Conservation (phyloP, 2,888 invertebrate genomes). For the Homarus gammarus region DNA sequence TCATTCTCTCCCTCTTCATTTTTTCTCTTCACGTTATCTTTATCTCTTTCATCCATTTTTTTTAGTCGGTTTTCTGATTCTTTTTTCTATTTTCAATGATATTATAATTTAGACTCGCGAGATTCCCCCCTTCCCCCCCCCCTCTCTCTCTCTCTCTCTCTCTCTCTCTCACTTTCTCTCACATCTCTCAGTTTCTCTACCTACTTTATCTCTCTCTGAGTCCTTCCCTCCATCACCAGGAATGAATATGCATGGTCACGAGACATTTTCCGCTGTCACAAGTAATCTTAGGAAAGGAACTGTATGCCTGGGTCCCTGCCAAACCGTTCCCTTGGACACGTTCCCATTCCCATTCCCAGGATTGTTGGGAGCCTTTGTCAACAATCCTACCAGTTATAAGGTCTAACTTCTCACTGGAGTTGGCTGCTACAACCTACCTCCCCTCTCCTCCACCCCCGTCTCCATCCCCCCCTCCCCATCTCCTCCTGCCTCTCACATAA, state of each 20-base stretch:
- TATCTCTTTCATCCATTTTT: too few relatives aligned
- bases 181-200: background rate
- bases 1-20: too few relatives aligned
- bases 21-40: too few relatives aligned
- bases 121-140: background rate
- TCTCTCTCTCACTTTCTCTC: conserved; percentile 1
- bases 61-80: too few relatives aligned
- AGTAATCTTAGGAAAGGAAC: background rate
- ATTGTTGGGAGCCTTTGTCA: background rate
- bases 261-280: background rate
- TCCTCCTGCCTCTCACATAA: background rate
- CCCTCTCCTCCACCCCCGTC: background rate
- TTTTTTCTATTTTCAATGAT: too few relatives aligned
- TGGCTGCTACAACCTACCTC: background rate
- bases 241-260: conserved; percentile 9
- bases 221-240: background rate
- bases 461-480: background rate
- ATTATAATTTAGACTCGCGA: too few relatives aligned
- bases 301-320: background rate
- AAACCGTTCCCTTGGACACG: background rate
- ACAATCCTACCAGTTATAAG: conserved; percentile 6
- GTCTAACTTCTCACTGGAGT: background rate
- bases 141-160: background rate
- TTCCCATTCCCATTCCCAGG: background rate
- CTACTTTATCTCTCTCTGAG: background rate